Base-by-base conservation (phyloP, 2,113 vertebrate species). In the Peromyscus californicus region DNA sequence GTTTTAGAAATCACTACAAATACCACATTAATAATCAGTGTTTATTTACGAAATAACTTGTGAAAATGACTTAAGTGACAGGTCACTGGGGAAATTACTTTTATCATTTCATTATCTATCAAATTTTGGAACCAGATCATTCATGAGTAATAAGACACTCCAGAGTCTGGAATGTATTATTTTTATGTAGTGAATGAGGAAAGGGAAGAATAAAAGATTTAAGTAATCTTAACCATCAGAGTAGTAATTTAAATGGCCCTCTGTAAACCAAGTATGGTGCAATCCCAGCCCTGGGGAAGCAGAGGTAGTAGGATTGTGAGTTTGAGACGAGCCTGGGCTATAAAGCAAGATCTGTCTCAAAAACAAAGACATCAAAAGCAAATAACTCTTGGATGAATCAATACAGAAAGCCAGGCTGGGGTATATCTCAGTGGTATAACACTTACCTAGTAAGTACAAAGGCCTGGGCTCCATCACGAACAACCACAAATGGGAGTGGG, bases 1-100 rank as follows among this genome's bases (percentile, higher is more conserved):
- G 98, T 98, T 98, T 98, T 98, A 99, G 99, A 99, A 99, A 98
- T 98, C 97, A 98, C 97, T 97, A 94, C 98, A 98, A 98, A 97
- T 98, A 99, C 98, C 96, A 97, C 98, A 98, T 98, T 98, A 99
- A 99, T 99, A 98, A 98, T 98, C 94, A 99, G 98, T 99, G 98
- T 98, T 99, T 98, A 98, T 87, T 87, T 70, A 95, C 7, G 65
- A 93, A 89, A 92, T 78, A 88, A 45, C 36, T 88, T 7, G 6
- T 45, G 92, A 57, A 84, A 92, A 74, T 70, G 10, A 63, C 75
- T 94, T 83, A 94, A 78, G 54, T n/a, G 31, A 93, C 42, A 89
- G 29, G 16, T 72, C n/a, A 61, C 61, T 54, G 11, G 12, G 84
- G 39, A 97, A 96, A 96, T 74, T 31, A 70, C 67, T 91, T 75